Percentiles rank a stretch among this genome's conserved stretches.
Evolutionary conservation across 2,797 vertebrate genomes (phyloP).

Genomic region (Novumbra hubbsi): DNA sequence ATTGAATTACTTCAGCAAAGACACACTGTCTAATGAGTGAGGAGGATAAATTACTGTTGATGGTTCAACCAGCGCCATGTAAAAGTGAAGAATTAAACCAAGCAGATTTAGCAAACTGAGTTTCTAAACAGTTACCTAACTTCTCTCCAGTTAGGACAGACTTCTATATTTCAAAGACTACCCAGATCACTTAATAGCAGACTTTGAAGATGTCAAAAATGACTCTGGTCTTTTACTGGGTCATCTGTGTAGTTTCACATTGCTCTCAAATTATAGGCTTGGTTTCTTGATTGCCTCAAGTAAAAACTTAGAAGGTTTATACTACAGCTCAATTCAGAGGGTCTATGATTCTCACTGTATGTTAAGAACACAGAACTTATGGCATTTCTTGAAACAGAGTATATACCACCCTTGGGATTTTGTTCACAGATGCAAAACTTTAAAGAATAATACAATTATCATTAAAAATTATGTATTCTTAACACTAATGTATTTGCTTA

Average conservation of each 20-base stretch:
- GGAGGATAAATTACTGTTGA: background rate
- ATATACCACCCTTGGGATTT: background rate
- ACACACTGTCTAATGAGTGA: background rate
- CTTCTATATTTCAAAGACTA: background rate
- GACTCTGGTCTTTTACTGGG: background rate
- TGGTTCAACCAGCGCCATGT: background rate
- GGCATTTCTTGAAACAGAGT: no score
- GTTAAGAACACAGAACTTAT: background rate
- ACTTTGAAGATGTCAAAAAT: background rate
- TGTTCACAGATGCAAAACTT: background rate
- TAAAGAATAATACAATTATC: background rate
- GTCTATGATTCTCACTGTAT: background rate
- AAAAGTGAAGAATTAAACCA: background rate
- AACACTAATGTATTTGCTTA: conserved; percentile 7
- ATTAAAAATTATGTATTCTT: background rate
- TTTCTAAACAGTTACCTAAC: background rate
- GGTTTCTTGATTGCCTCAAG: background rate
- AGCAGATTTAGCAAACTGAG: background rate
- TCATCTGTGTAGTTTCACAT: background rate
- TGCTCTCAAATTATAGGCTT: background rate
- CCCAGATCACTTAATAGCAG: no score
- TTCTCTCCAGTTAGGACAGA: background rate
- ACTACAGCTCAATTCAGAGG: background rate
- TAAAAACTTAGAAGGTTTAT: background rate
- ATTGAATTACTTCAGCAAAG: background rate